Base-by-base conservation (phyloP, 2,888 invertebrate genomes). In the Thumatha senex region DNA sequence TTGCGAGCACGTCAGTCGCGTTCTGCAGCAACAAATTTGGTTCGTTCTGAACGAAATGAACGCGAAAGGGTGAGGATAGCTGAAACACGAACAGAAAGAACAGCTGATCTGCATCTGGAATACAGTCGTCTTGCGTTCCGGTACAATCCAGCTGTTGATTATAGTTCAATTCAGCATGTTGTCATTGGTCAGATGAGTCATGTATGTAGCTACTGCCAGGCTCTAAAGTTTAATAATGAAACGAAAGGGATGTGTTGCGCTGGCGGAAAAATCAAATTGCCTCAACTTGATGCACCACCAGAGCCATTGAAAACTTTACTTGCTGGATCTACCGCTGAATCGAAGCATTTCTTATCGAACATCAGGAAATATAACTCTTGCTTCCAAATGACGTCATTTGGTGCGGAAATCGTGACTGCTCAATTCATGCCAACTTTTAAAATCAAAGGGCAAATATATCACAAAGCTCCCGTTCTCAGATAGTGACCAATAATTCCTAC, bases 391-490 rank as follows among this genome's bases (percentile, higher is more conserved):
- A 56, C 54, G 49, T 63, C 58, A 46, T 63, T 60, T 18, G 58
- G 54, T 56, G 55, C 51, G 50, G 56, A 55, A 57, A 53, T 57
- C 54, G 48, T 59, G 44, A 55, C 55, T 57, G 54, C 56, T 50
- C 54, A 54, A 54, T 48, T 46, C 18, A 15, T 42, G 38, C 46
- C 48, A 7, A 53, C 48, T 10, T 53, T 53, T 40, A 61, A 59
- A 61, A 58, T 67, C 49, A 53, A 30, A 58, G 57, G 57, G 46
- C 59, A 57, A 47, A 47, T 63, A 49, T 59, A 61, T 57, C 63
- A 64, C 35, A 55, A 56, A 63, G 49, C 56, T 66, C 54, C 62
- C 46, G 53, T 55, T 57, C 54, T 47, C 48, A 48, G 54, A 59
- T 54, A 54, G 58, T 57, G 13, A 48, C 18, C 58, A 60, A 56